Evolutionary conservation across 2,888 invertebrate species (phyloP), one percentile per base, ranked within the genome.

Genomic region (Drosophila hawaiiensis): DNA sequence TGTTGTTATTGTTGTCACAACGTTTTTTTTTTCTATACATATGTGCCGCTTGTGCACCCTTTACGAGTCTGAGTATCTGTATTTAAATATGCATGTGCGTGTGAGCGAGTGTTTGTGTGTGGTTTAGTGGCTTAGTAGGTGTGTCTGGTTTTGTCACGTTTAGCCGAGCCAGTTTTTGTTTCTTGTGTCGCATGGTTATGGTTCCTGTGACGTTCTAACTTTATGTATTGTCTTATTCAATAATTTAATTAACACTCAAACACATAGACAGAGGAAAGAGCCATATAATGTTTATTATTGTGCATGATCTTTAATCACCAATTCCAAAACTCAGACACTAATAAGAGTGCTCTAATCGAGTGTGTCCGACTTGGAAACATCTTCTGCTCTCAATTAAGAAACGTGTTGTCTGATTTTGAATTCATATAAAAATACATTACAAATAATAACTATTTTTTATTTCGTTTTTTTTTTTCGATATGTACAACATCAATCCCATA

Each of bases 211-310:
- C 65, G 55, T 35, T 72, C 65, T 52, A 76, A 69, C 77, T 76
- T 74, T 76, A 77, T 77, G 76, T 80, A 82, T 64, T 82, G 56
- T 82, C 73, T 73, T 82, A 85, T 83, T 85, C 73, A 84, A 84
- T 80, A 73, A 85, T 83, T 82, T 82, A 80, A 86, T 83, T 85
- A 84, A 85, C 79, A 79, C 79, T 69, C 82, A 68, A 81, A 76
- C 76, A 77, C 29, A 14, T 19, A 25, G 7, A 2, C 10, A 28
- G 16, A 4, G 25, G 7, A 16, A 2, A 2, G 12, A 5, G 2
- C 3, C 22, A 5, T 3, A 22, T 12, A 12, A 12, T 22, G 12
- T 14, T 22, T 1, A 5, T 43, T 43, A 12, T 12, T 43, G 12
- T 22, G 12, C 22, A 12, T 12, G 2, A 43, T 22, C 43, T 22